A percentile compares a stretch with the other conserved stretches of the same genome.
phyloP scores from a whole-genome alignment of 2,888 invertebrate genomes.

The Caenorhabditis sulstoni region DNA sequence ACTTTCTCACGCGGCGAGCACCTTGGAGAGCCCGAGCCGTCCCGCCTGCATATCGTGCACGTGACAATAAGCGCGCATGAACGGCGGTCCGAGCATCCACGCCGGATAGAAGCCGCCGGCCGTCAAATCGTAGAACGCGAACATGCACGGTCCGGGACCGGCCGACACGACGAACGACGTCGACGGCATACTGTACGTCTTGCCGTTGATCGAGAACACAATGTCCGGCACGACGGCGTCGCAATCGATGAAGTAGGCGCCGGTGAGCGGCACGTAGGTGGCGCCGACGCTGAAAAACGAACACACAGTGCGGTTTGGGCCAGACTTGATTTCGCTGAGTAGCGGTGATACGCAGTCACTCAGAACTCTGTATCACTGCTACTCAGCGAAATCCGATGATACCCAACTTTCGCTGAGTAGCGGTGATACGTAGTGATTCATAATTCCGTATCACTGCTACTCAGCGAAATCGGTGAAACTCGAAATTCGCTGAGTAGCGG shows the following conservation, averaged over 20 bases:
- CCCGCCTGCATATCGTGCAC: conserved; percentile 59
- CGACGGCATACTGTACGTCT: conserved; percentile 64
- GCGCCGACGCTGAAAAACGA: conserved; percentile 69
- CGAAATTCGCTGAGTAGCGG: too few relatives aligned
- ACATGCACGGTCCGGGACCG: conserved; percentile 70
- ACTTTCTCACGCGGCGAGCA: not conserved
- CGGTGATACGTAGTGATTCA: too few relatives aligned
- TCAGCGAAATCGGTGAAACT: too few relatives aligned
- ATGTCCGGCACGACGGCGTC: conserved; percentile 67
- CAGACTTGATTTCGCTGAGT: too few relatives aligned
- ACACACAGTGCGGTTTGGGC: too few relatives aligned
- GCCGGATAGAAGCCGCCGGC: conserved; percentile 70
- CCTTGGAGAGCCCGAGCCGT: conserved; percentile 52
- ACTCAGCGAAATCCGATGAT: too few relatives aligned
- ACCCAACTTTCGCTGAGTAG: too few relatives aligned
- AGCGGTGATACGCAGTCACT: too few relatives aligned
- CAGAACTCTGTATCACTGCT: too few relatives aligned
- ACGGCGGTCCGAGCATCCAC: conserved; percentile 71
- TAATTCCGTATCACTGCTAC: too few relatives aligned
- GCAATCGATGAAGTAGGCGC: conserved; percentile 72
- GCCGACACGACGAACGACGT: conserved; percentile 67
- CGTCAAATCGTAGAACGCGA: conserved; percentile 67
- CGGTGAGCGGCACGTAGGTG: conserved; percentile 61
- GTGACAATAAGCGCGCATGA: conserved; percentile 70
- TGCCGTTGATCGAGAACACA: conserved; percentile 71